phyloP scores from a whole-genome alignment of 1,140 invertebrate species.

The Diorhabda elongata region DNA sequence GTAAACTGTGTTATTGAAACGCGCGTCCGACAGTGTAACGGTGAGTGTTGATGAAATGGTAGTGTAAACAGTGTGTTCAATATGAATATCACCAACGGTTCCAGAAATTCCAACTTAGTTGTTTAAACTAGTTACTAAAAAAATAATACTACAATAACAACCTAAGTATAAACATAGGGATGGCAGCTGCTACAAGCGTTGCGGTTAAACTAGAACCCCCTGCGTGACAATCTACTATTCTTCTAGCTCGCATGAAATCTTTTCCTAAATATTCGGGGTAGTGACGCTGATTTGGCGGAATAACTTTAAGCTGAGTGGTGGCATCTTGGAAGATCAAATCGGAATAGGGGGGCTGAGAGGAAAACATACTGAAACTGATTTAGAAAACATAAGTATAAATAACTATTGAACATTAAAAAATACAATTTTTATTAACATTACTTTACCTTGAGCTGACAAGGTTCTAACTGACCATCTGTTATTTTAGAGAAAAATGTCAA shows the following conservation, averaged over 20 bases:
- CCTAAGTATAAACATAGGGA: not conserved
- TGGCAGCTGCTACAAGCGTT: constrained; percentile 6
- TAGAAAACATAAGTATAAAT: not conserved
- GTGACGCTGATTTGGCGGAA: constrained; percentile 60
- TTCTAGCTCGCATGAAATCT: constrained; percentile 71
- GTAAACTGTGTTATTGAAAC: no score
- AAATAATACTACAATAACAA: not conserved
- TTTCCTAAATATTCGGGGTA: constrained; percentile 67
- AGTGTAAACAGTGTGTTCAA: no score
- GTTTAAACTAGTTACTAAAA: not conserved
- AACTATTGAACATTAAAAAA: not conserved
- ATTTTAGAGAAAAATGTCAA: not conserved
- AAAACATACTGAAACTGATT: constrained; percentile 82
- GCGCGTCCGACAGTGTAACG: no score
- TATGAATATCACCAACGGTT: no score
- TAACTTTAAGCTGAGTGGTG: constrained; percentile 73
- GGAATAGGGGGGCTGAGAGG: constrained; percentile 70
- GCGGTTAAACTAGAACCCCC: constrained; percentile 35
- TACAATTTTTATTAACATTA: not conserved
- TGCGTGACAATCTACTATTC: constrained; percentile 73
- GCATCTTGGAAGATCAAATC: constrained; percentile 93
- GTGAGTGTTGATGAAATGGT: no score
- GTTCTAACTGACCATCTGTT: not conserved
- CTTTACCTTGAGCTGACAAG: not conserved
- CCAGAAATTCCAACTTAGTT: no score